Evolutionary conservation across 2,888 invertebrate genomes (phyloP).

Genomic region (Melangyna quadrimaculata): DNA sequence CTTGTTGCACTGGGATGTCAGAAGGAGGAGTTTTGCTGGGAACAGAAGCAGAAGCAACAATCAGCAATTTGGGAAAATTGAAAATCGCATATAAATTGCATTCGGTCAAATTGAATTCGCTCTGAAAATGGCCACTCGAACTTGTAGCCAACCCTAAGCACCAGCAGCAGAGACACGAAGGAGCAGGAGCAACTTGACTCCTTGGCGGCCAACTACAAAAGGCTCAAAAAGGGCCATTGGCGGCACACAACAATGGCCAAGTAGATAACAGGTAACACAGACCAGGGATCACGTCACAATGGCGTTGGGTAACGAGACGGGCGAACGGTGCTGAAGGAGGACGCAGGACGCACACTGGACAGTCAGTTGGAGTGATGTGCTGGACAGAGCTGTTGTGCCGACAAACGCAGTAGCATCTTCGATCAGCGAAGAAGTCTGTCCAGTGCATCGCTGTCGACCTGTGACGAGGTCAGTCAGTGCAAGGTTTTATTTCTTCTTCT

Average conservation of each 20-base stretch:
- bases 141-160: neutral
- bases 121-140: slow-evolving; percentile 58
- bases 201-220: slow-evolving; percentile 69
- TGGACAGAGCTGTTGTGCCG: slow-evolving; percentile 50
- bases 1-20: slow-evolving; percentile 9
- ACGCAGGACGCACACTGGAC: slow-evolving; percentile 59
- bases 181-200: slow-evolving; percentile 49
- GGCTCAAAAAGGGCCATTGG: slow-evolving; percentile 58
- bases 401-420: slow-evolving; percentile 61
- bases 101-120: slow-evolving; percentile 70
- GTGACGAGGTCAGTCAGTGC: slow-evolving; percentile 63
- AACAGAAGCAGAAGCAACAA: slow-evolving; percentile 48
- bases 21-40: slow-evolving; percentile 35
- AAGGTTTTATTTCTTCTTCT: neutral
- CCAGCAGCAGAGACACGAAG: slow-evolving; percentile 2
- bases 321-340: neutral
- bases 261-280: slow-evolving; percentile 67
- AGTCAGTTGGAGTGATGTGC: slow-evolving; percentile 55
- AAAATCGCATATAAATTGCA: slow-evolving; percentile 71
- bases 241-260: slow-evolving; percentile 68
- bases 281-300: slow-evolving; percentile 49
- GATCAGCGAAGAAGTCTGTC: slow-evolving; percentile 30
- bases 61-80: slow-evolving; percentile 70
- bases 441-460: slow-evolving; percentile 44
- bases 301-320: slow-evolving; percentile 1